Base-by-base conservation (phyloP, 1,140 invertebrate genomes). In the Pygmarrhopalites habei region DNA sequence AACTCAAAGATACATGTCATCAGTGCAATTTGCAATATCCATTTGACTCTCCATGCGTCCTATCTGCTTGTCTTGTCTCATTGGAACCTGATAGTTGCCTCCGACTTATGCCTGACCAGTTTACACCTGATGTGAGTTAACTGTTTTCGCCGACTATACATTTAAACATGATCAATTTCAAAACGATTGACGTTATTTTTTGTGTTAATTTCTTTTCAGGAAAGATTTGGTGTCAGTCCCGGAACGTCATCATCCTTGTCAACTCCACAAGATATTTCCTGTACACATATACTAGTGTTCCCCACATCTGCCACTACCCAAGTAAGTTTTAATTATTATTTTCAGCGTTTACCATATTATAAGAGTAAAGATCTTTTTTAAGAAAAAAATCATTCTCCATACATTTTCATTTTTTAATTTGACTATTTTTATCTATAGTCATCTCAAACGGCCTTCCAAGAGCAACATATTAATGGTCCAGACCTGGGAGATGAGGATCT, bases 261-360 rank as follows among this genome's bases (percentile, higher is more conserved):
- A 52, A 95, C 92, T 51, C 91, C 91, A 5, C 86, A 94, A 71
- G 94, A 98, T 79, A 90, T 95, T 52, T 91, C 91, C 52, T 92
- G 90, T 73, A 99, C 95, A 52, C 96, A 99, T 76, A 98, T 99
- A 69, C 83, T 99, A 62, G 95, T 98, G 63, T 99, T 99, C 79
- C 96, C 96, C 51, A 99, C 93, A 10, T 97, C 93, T 59, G 93
- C 95, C 29, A 94, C 91, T 32, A 93, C 92, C 59, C 90, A 93
- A 39, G 28, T 29, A 58, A 41, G 30, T 39, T 61, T 47, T 7
- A 29, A 46, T 47, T 35, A 10, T 25, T 2, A 10, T 35, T 0
- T 29, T 43, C 26, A 29, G 26, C 23, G 19, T 41, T 26, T 17
- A n/a, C 4, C 14, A 7, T 17, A 25, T 39, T 30, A 51, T 29